These are phyloP conservation scores for Zaprionus lachaisei DNA, from an alignment of 1,140 invertebrate species.

Conservation along the genomic window DNA sequence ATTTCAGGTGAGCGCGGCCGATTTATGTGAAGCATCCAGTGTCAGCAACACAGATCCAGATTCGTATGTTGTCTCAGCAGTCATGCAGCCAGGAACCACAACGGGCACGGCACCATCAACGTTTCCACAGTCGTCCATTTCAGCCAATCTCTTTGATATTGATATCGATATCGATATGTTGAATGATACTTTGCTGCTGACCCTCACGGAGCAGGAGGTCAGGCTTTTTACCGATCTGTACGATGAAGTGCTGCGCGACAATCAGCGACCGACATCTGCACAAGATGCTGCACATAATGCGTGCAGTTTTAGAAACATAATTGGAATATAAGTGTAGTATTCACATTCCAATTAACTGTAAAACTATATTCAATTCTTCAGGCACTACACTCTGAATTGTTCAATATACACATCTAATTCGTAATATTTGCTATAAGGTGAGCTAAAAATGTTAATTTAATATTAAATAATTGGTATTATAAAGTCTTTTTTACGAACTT, in stretches of 20 bases:
- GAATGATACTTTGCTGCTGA: conserved; percentile 56
- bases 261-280: conserved; percentile 7
- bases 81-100: conserved; percentile 3
- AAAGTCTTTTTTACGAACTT: too few relatives aligned
- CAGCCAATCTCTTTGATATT: conserved; percentile 21
- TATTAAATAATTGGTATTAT: too few relatives aligned
- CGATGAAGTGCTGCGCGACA: conserved; percentile 27
- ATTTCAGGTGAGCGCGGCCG: conserved; percentile 43
- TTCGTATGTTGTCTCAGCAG: conserved; percentile 32
- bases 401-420: not conserved
- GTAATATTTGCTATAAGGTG: not conserved
- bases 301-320: conserved; percentile 2
- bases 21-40: conserved; percentile 28
- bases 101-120: not conserved
- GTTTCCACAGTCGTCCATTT: not conserved
- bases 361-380: not conserved
- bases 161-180: conserved; percentile 32
- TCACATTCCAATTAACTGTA: not conserved
- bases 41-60: conserved; percentile 34
- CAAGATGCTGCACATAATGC: not conserved
- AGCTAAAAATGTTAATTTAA: too few relatives aligned
- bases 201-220: conserved; percentile 63
- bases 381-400: not conserved
- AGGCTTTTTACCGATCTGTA: conserved; percentile 54
- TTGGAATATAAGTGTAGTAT: conserved; percentile 12